Evolutionary conservation across 2,113 vertebrate species (phyloP).

Genomic region (Odocoileus virginianus): DNA sequence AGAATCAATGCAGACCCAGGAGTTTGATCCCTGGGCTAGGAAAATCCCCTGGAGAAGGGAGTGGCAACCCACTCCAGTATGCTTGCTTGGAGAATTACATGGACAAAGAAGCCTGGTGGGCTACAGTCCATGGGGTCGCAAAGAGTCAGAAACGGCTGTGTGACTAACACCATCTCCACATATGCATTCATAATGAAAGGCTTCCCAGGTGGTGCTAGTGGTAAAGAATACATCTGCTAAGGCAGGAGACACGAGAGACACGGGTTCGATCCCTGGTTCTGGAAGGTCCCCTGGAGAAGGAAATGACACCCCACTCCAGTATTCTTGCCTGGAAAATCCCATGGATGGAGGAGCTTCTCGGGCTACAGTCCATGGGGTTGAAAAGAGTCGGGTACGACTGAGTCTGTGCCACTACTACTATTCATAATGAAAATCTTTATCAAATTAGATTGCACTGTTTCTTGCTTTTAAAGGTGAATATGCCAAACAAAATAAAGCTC

Average conservation of each 20-base stretch:
- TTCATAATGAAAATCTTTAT: not conserved
- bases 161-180: not conserved
- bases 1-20: not conserved
- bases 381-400: not conserved
- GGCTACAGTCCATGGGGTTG: not conserved
- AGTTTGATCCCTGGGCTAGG: not conserved
- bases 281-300: not conserved
- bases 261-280: not conserved
- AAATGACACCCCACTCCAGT: not conserved
- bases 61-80: not conserved
- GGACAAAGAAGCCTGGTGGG: not conserved
- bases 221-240: not conserved
- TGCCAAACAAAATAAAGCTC: not conserved
- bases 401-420: not conserved
- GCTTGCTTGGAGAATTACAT: not conserved
- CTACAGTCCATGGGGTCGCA: not conserved
- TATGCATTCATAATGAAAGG: not conserved
- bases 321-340: not conserved
- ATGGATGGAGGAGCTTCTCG: not conserved
- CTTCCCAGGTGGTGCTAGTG: not conserved
- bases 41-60: not conserved
- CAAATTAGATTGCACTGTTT: not conserved
- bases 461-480: not conserved
- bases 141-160: fast-evolving
- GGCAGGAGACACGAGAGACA: not conserved